These are phyloP conservation scores for Perca flavescens DNA, from an alignment of 2,113 vertebrate genomes.

Conservation along the genomic window DNA sequence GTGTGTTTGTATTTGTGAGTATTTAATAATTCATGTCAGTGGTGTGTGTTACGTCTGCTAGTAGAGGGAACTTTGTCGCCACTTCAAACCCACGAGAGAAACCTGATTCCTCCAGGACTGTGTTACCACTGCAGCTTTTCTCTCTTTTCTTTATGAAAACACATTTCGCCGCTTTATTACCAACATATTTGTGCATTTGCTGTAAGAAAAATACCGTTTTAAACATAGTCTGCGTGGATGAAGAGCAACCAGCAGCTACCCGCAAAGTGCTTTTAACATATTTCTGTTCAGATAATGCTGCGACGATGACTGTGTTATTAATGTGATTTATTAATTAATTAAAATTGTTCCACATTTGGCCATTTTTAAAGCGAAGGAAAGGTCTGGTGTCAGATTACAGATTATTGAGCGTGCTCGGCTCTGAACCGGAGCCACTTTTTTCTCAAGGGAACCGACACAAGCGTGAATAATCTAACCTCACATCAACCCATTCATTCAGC, in stretches of 20 bases:
- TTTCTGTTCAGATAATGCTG: background rate
- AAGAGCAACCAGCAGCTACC: background rate
- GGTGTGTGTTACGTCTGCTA: constrained; percentile 13
- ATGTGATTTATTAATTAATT: background rate
- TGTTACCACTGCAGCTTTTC: too few relatives aligned
- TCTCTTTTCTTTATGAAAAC: background rate
- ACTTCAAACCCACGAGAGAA: constrained; percentile 48
- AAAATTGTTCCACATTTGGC: background rate
- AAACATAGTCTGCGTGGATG: too few relatives aligned
- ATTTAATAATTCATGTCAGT: constrained; percentile 22
- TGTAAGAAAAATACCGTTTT: too few relatives aligned
- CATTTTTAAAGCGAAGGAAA: too few relatives aligned
- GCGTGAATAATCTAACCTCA: constrained; percentile 57
- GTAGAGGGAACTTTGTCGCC: constrained; percentile 40
- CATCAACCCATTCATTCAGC: constrained; percentile 33
- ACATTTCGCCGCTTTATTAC: background rate
- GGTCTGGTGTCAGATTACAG: background rate
- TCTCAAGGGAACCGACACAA: constrained; percentile 54
- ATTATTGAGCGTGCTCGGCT: background rate
- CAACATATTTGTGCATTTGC: background rate
- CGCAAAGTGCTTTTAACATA: background rate
- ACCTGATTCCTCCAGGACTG: constrained; percentile 21
- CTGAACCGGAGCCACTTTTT: constrained; percentile 5
- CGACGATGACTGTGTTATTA: background rate
- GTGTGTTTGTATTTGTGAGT: background rate